Base-by-base conservation (phyloP, 2,888 invertebrate genomes). In the Lepidonotus clava region DNA sequence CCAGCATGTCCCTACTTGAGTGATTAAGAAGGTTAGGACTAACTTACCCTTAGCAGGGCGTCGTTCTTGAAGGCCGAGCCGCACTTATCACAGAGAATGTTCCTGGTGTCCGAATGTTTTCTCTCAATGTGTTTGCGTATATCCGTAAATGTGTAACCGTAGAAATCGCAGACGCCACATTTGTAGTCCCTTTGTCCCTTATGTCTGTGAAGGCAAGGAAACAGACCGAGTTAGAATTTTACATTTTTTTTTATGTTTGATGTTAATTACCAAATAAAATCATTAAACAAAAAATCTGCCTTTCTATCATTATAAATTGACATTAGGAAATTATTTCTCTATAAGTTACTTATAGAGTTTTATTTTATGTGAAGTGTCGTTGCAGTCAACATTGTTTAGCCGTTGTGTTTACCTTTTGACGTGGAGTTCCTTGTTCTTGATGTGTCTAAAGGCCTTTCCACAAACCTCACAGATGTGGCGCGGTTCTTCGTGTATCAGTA, bases 121-220 rank as follows among this genome's bases (percentile, higher is more conserved):
- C 94, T 90, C 87, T 94, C 94, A 28, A 94, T 94, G 90, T 94
- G 94, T 90, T 94, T 94, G 67, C 94, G 89, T 84, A 94, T 94
- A 89, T 94, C 94, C 1, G 94, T 94, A 90, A 94, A 94, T 0
- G 94, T 94, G 89, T 94, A 94, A 32, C 94, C 94, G 87, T 92
- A 94, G 91, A 94, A 94, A 85, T 94, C 94, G 90, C 94, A 94
- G 0, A 94, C 93, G 0, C 94, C 94, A 90, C 94, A 94, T 87
- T 94, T 94, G 91, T 94, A 94, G 87, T 94, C 94, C 77, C 93
- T 88, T 89, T 94, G 94, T 8, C 94, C 94, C 86, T 91, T 93
- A 87, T 94, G 94, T 87, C 94, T 94, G 91, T 66, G 77, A 83
- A 53, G 5, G n/a, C n/a, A n/a, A n/a, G n/a, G n/a, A 51, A 51